Conservation (phyloP, 2,113 vertebrate genomes). For the Sarotherodon lohbergeri region DNA sequence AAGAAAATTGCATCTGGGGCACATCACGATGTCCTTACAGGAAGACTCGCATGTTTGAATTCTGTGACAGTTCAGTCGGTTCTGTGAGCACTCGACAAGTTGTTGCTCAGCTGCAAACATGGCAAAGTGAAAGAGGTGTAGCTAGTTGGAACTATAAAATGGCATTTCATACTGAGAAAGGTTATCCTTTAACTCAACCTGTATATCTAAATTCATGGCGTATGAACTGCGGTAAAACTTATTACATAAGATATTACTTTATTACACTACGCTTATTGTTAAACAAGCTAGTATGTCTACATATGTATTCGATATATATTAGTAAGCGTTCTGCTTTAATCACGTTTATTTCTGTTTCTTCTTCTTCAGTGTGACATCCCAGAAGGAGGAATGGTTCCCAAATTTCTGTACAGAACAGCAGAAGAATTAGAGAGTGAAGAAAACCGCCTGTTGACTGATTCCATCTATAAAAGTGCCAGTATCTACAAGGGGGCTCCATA, state of each 20-base stretch:
- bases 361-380: conserved; percentile 85
- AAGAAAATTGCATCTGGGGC: neutral
- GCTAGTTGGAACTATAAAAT: neutral
- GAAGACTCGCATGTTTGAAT: neutral
- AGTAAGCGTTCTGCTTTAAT: neutral
- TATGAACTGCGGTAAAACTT: neutral
- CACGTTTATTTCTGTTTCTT: neutral
- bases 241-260: neutral
- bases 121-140: neutral
- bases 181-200: neutral
- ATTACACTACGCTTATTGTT: neutral
- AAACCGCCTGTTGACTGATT: conserved; percentile 86
- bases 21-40: neutral
- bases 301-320: neutral
- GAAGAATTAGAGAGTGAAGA: conserved; percentile 93
- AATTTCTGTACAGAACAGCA: conserved; percentile 87
- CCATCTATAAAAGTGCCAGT: conserved; percentile 93
- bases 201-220: neutral
- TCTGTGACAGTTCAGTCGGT: neutral
- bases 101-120: neutral
- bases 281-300: neutral
- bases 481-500: conserved; percentile 93
- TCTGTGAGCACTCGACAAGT: neutral
- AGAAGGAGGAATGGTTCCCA: conserved; percentile 90
- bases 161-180: neutral